Conservation (phyloP, 2,888 invertebrate species). For the Drosophila putrida region DNA sequence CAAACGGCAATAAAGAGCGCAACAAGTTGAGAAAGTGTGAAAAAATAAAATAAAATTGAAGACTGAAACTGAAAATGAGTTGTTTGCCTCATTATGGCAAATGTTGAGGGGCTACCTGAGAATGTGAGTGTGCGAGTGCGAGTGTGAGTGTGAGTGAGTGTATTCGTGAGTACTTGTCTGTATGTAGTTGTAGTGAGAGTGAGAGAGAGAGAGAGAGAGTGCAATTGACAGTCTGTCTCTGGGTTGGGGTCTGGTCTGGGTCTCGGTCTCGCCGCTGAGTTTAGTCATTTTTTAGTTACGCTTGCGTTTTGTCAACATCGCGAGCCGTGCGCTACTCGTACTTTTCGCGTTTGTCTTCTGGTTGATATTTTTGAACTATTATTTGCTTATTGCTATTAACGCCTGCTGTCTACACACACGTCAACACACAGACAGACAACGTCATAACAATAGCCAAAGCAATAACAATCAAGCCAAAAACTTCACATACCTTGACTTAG, state of each 20-base stretch:
- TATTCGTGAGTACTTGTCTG: conserved; percentile 21
- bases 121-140: conserved; percentile 7
- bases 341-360: conserved; percentile 43
- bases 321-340: conserved; percentile 65
- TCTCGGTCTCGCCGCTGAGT: conserved; percentile 59
- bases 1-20: conserved; percentile 45
- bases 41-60: conserved; percentile 24
- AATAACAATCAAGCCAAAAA: conserved; percentile 41
- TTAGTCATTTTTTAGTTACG: conserved; percentile 81
- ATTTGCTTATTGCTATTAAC: conserved; percentile 50
- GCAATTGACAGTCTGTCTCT: conserved; percentile 41
- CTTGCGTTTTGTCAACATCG: conserved; percentile 81
- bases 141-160: conserved; percentile 14
- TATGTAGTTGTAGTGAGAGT: neutral
- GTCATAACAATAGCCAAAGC: conserved; percentile 32
- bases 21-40: conserved; percentile 59
- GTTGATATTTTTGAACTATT: conserved; percentile 27
- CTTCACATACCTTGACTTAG: conserved; percentile 69
- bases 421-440: conserved; percentile 14
- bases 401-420: conserved; percentile 46
- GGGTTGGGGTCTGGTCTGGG: conserved; percentile 57
- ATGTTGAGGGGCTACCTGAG: conserved; percentile 41
- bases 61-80: conserved; percentile 52
- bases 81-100: conserved; percentile 64
- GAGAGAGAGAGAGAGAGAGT: conserved; percentile 15